Conservation (phyloP, 2,113 vertebrate genomes). For the Martes martes region DNA sequence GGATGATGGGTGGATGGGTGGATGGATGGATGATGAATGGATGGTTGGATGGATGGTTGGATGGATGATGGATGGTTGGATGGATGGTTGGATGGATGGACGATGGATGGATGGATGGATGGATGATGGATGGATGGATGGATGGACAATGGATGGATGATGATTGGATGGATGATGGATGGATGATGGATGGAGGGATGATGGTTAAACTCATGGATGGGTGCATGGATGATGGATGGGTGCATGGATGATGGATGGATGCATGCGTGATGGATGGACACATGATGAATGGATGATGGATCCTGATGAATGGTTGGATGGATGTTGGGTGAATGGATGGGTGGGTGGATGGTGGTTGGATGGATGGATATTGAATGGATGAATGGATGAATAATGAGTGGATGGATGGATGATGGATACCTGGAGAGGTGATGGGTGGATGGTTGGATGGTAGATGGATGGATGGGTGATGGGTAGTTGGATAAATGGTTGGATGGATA, state of each 20-base stretch:
- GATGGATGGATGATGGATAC: not conserved
- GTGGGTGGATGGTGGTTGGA: no score
- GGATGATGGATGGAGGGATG: no score
- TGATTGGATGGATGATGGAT: not conserved
- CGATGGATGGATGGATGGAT: not conserved
- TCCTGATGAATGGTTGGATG: no score
- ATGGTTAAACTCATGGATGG: not conserved
- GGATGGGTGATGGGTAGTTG: not conserved
- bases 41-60: rapidly evolving
- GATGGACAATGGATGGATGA: not conserved
- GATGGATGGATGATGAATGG: no score
- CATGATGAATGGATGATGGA: no score
- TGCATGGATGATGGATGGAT: not conserved
- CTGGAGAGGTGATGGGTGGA: no score
- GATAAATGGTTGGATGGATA: not conserved
- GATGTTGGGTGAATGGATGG: not conserved
- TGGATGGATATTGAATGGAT: not conserved
- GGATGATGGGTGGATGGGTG: not conserved
- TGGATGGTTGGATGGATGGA: no score
- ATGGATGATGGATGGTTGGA: not conserved
- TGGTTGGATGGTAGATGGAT: not conserved
- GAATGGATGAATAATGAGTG: no score
- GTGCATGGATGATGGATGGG: not conserved
- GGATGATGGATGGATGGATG: rapidly evolving
- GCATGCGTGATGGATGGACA: not conserved